Evolutionary conservation across 2,113 vertebrate genomes (phyloP).

Genomic region (Gymnobelideus leadbeateri): DNA sequence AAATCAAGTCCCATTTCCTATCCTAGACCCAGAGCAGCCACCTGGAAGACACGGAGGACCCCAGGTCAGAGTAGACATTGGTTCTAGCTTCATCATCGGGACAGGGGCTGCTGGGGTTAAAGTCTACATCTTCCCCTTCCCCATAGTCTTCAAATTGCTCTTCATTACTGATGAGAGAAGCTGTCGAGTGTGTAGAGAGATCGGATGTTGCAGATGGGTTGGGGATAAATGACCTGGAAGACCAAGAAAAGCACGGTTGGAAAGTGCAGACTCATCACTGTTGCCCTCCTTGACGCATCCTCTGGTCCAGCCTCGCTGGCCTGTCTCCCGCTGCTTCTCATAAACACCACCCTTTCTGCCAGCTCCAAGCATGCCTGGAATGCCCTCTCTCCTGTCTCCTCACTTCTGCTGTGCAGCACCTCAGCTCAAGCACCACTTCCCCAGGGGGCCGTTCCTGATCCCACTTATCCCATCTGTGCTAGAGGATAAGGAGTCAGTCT

Average conservation of each 20-base stretch:
- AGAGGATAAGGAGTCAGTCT: not conserved
- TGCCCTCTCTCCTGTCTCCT: not conserved
- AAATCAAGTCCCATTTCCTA: not conserved
- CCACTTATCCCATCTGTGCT: not conserved
- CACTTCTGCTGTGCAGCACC: not conserved
- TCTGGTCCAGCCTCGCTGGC: rapidly evolving
- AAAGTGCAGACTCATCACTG: rapidly evolving
- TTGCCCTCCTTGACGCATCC: not conserved
- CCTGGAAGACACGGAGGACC: slow-evolving; percentile 98
- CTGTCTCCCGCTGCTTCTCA: rapidly evolving
- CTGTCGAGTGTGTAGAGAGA: slow-evolving; percentile 93
- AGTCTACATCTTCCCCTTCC: slow-evolving; percentile 95
- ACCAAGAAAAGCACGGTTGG: not conserved
- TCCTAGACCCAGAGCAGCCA: slow-evolving; percentile 70
- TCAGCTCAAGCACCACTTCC: not conserved
- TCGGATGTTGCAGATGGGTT: slow-evolving; percentile 92
- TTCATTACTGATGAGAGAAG: slow-evolving; percentile 94
- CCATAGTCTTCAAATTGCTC: slow-evolving; percentile 99
- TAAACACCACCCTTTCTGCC: not conserved
- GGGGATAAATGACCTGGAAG: slow-evolving; percentile 87
- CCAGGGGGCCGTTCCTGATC: not conserved
- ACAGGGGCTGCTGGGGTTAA: slow-evolving; percentile 93
- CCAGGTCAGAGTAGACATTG: slow-evolving; percentile 94
- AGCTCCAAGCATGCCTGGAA: not conserved
- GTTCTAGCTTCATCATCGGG: slow-evolving; percentile 93